Conservation (phyloP, 2,888 invertebrate genomes). For the Clostera curtula region DNA sequence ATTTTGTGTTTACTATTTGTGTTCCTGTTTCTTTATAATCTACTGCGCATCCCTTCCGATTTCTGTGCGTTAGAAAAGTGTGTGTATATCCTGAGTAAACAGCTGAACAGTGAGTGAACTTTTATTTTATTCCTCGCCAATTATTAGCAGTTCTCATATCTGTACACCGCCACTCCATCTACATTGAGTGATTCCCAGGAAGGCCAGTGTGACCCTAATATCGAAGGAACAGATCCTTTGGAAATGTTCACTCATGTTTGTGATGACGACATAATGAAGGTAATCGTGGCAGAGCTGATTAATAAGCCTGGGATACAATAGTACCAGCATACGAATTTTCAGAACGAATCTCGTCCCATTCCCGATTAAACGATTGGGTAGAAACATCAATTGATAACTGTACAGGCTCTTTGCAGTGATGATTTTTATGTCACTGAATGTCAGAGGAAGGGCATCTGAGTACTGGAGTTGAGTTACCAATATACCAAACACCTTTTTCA, state of each 20-base stretch:
- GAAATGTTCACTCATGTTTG: conserved; percentile 5
- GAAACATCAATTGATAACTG: conserved; percentile 10
- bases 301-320: conserved; percentile 8
- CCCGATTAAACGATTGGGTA: conserved; percentile 9
- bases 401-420: conserved; percentile 10
- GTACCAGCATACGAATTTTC: conserved; percentile 3
- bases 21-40: too few relatives aligned
- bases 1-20: too few relatives aligned
- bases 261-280: conserved; percentile 6
- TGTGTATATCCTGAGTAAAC: too few relatives aligned
- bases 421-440: conserved; percentile 7
- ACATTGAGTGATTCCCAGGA: too few relatives aligned
- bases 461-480: too few relatives aligned
- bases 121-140: too few relatives aligned
- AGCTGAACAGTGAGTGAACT: too few relatives aligned
- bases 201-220: conserved; percentile 7
- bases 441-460: conserved; percentile 6
- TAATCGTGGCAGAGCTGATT: conserved; percentile 5
- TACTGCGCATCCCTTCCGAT: too few relatives aligned
- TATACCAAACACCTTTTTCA: too few relatives aligned
- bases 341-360: conserved; percentile 4
- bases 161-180: too few relatives aligned
- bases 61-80: too few relatives aligned
- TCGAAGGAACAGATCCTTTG: conserved; percentile 4
- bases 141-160: too few relatives aligned